Conservation (phyloP, 2,113 vertebrate genomes). For the Oriolus oriolus region DNA sequence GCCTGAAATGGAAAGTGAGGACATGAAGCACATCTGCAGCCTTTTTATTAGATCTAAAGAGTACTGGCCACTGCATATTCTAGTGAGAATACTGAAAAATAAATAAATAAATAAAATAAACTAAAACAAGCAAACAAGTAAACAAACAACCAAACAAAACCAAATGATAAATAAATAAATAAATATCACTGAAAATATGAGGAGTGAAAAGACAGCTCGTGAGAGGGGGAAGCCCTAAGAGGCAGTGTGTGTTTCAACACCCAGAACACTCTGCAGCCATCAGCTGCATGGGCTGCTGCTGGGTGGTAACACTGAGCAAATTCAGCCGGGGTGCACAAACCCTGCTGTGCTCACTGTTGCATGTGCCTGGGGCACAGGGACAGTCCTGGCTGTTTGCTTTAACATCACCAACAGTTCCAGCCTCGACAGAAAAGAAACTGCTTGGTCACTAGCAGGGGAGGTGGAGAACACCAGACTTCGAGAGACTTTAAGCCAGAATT, state of each 20-base stretch:
- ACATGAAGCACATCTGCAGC: neutral
- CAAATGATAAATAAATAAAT: neutral
- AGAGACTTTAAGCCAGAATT: neutral
- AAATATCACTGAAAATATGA: neutral
- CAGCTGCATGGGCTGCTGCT: neutral
- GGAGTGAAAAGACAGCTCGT: neutral
- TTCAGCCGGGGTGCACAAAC: neutral
- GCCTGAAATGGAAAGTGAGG: neutral
- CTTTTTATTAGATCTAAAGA: neutral
- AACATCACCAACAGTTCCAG: neutral
- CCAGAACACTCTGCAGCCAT: neutral
- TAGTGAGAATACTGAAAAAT: neutral
- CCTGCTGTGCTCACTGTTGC: neutral
- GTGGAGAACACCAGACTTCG: neutral
- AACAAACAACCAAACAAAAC: no score
- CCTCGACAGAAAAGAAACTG: neutral
- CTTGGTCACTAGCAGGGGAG: neutral
- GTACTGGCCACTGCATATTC: neutral
- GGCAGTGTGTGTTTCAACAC: neutral
- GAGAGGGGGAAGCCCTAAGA: neutral
- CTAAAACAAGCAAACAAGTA: accelerated
- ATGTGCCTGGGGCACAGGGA: neutral
- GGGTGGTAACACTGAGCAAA: neutral
- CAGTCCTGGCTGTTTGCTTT: neutral
- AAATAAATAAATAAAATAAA: neutral